Percentiles rank a stretch among this genome's conserved stretches.
phyloP scores from a whole-genome alignment of 2,888 invertebrate genomes.

The Leptogaster cylindrica region DNA sequence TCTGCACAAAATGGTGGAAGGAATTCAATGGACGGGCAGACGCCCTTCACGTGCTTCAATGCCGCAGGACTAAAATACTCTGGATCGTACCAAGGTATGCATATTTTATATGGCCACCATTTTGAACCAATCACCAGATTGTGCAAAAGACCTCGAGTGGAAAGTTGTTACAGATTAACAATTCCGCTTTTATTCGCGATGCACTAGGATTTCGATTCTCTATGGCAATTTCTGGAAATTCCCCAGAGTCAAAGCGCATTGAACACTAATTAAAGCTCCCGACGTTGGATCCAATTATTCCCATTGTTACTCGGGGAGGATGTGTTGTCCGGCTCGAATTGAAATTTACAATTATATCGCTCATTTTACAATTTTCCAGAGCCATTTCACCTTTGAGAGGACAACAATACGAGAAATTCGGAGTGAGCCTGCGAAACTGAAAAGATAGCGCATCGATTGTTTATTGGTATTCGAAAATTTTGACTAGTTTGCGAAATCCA shows the following conservation, averaged over 20 bases:
- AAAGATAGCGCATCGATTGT: no score
- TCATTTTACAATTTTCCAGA: constrained; percentile 1
- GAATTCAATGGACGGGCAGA: no score
- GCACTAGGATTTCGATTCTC: not conserved
- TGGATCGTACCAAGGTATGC: not conserved
- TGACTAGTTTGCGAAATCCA: no score
- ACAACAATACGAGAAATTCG: not conserved
- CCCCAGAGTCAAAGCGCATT: no score
- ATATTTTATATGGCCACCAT: not conserved
- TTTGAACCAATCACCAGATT: not conserved
- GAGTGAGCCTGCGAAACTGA: no score
- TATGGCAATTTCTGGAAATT: no score
- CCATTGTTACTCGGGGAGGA: not conserved
- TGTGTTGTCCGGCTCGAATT: not conserved
- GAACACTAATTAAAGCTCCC: constrained; percentile 11
- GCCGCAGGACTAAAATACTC: not conserved
- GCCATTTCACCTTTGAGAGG: not conserved
- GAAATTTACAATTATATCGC: constrained; percentile 12
- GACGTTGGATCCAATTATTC: not conserved
- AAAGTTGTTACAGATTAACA: constrained; percentile 9
- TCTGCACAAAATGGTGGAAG: no score
- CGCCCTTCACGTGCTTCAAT: not conserved
- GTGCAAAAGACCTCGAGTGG: not conserved
- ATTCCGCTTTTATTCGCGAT: constrained; percentile 7
- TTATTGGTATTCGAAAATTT: no score